A percentile compares a stretch with the other conserved stretches of the same genome.
Conservation (phyloP, 1,140 invertebrate species). For the Drosophila arizonae region DNA sequence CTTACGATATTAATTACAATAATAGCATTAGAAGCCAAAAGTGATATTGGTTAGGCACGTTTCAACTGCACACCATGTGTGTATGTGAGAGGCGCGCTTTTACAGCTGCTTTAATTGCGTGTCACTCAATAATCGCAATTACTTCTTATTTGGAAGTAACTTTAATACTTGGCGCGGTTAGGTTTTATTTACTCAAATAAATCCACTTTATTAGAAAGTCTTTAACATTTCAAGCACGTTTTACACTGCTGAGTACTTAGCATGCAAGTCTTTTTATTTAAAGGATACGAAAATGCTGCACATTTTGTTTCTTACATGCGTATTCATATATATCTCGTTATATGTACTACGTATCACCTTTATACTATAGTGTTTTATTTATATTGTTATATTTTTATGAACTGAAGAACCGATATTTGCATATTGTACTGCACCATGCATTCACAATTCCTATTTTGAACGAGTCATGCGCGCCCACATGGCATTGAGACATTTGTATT, state of each 20-base stretch:
- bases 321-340: too few relatives aligned
- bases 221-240: background rate
- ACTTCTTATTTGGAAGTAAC: background rate
- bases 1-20: background rate
- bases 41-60: constrained; percentile 1
- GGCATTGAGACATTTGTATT: background rate
- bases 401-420: background rate
- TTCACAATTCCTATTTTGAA: constrained; percentile 11
- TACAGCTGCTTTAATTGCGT: constrained; percentile 37
- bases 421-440: background rate
- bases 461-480: constrained; percentile 16
- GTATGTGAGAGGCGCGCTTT: constrained; percentile 20
- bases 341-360: background rate
- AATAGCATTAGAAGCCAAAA: background rate
- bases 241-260: background rate
- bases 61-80: constrained; percentile 20
- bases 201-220: background rate
- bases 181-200: background rate
- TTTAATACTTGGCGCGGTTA: constrained; percentile 13
- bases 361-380: background rate
- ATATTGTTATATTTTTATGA: constrained; percentile 2
- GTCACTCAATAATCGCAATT: constrained; percentile 21
- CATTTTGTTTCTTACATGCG: background rate
- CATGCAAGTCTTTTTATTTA: background rate
- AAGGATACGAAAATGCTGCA: background rate